A percentile compares a stretch with the other conserved stretches of the same genome.
Evolutionary conservation across 1,140 invertebrate genomes (phyloP).

Genomic region (Eubasilissa regina): DNA sequence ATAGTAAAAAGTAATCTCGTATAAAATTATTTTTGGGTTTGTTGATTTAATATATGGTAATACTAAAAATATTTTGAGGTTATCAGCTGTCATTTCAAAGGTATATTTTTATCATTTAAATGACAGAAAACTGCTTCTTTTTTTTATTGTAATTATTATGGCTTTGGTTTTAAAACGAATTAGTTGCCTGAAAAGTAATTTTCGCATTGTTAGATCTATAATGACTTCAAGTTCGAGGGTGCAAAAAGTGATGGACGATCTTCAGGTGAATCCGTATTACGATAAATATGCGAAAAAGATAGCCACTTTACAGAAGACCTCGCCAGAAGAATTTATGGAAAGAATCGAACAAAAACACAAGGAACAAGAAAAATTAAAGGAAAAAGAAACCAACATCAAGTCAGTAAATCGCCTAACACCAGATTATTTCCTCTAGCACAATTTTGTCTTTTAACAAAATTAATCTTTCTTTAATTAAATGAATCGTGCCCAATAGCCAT

Average conservation of each 20-base stretch:
- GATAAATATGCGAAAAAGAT: conserved; percentile 89
- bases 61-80: conserved; percentile 25
- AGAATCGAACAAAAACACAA: conserved; percentile 76
- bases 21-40: too few relatives aligned
- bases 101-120: conserved; percentile 1
- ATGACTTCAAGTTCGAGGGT: conserved; percentile 71
- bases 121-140: not conserved
- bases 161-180: conserved; percentile 44
- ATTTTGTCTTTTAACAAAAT: too few relatives aligned
- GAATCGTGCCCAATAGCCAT: too few relatives aligned
- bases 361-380: conserved; percentile 64
- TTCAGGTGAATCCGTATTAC: conserved; percentile 85
- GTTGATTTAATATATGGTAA: not conserved
- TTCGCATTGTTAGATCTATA: conserved; percentile 61
- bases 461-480: too few relatives aligned
- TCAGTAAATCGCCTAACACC: not conserved
- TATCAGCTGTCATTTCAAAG: conserved; percentile 30
- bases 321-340: conserved; percentile 83
- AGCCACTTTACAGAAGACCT: conserved; percentile 80
- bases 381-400: conserved; percentile 11
- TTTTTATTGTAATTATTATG: conserved; percentile 40
- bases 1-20: too few relatives aligned
- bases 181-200: not conserved
- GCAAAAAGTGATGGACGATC: conserved; percentile 76
- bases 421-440: too few relatives aligned